These are phyloP conservation scores for Platyrinchus mystaceus DNA, from an alignment of 2,797 vertebrate species.

Conservation along the genomic window DNA sequence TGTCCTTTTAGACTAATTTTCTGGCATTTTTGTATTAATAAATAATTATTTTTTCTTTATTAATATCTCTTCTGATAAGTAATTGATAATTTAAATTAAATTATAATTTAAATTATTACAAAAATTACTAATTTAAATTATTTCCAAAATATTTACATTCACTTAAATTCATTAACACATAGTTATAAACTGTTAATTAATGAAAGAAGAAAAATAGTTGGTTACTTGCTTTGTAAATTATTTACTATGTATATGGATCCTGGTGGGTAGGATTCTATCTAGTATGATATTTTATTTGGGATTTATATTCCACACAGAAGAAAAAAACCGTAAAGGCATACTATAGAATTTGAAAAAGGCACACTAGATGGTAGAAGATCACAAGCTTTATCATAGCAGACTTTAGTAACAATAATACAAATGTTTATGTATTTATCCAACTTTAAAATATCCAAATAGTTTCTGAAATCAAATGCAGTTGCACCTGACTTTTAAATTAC, in stretches of 20 bases:
- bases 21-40: background rate
- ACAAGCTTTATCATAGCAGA: background rate
- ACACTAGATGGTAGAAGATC: background rate
- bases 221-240: background rate
- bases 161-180: background rate
- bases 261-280: background rate
- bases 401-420: background rate
- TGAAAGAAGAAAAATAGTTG: background rate
- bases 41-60: background rate
- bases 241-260: background rate
- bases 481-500: background rate
- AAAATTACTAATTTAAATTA: background rate
- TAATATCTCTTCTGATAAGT: background rate
- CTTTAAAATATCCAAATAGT: background rate
- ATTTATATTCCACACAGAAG: background rate
- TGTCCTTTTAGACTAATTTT: background rate
- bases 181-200: background rate
- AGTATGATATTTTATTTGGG: background rate
- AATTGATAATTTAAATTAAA: background rate
- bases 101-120: background rate
- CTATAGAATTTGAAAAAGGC: background rate
- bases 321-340: background rate
- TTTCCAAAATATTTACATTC: background rate
- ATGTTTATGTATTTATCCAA: background rate
- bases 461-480: background rate